A percentile compares a stretch with the other conserved stretches of the same genome.
These are phyloP conservation scores for Drosophila nannoptera DNA, from an alignment of 1,140 invertebrate genomes.

Conservation along the genomic window DNA sequence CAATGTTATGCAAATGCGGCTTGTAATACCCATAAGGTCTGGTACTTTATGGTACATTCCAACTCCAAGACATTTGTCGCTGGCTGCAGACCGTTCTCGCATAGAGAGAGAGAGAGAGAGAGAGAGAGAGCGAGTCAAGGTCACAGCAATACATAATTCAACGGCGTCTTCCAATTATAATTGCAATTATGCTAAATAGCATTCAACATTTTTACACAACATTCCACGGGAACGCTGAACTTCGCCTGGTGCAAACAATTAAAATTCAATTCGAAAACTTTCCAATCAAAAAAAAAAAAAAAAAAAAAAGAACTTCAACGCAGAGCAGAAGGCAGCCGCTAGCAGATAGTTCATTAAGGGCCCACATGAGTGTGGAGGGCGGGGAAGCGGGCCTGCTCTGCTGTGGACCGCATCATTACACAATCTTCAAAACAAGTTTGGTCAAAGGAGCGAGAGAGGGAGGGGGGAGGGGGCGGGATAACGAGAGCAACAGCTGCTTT, in stretches of 20 bases:
- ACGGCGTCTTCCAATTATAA: not conserved
- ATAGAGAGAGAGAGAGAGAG: too few relatives aligned
- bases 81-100: constrained; percentile 3
- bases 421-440: constrained; percentile 46
- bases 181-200: not conserved
- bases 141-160: not conserved
- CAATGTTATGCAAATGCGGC: constrained; percentile 71
- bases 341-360: constrained; percentile 65
- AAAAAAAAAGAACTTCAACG: constrained; percentile 18
- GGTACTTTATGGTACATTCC: constrained; percentile 48
- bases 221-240: constrained; percentile 22
- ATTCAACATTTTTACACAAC: constrained; percentile 4
- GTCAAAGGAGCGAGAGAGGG: not conserved
- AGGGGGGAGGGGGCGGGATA: not conserved
- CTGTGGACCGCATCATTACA: constrained; percentile 54
- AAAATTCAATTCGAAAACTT: constrained; percentile 72
- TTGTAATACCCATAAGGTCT: constrained; percentile 55
- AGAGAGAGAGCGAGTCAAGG: too few relatives aligned
- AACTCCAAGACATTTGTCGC: constrained; percentile 27
- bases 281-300: constrained; percentile 31
- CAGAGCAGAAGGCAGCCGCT: constrained; percentile 39
- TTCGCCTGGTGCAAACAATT: constrained; percentile 61
- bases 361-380: constrained; percentile 48
- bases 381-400: not conserved
- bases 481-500: constrained; percentile 20